phyloP scores from a whole-genome alignment of 2,113 vertebrate genomes.

The Urocitellus parryii region DNA sequence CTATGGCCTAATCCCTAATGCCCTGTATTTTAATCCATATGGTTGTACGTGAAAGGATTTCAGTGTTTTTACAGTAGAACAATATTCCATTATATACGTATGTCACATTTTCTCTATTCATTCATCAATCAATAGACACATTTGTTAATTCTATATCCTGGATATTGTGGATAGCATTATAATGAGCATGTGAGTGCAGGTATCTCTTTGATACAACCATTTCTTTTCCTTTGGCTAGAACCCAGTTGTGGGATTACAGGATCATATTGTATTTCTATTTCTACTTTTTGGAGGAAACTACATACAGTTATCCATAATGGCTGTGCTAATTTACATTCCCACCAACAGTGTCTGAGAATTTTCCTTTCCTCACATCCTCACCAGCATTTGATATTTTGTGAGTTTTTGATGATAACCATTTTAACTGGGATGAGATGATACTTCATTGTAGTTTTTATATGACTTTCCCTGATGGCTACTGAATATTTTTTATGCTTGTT shows the following conservation, averaged over 20 bases:
- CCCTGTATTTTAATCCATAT: no score
- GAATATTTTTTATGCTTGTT: no score
- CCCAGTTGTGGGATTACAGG: neutral
- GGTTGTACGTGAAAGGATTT: neutral
- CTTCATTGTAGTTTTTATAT: neutral
- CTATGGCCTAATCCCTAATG: no score
- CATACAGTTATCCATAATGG: neutral
- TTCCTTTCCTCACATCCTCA: no score
- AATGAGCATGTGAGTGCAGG: neutral
- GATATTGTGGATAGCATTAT: no score
- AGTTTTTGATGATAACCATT: no score
- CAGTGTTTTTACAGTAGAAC: neutral
- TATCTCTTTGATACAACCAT: neutral
- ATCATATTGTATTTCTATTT: neutral
- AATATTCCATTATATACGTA: neutral
- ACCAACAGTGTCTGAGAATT: no score
- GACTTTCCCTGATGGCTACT: neutral
- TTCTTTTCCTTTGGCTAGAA: neutral
- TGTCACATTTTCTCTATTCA: neutral
- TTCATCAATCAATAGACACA: neutral
- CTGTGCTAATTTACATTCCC: no score
- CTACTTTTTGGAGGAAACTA: neutral
- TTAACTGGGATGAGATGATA: no score
- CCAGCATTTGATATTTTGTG: no score
- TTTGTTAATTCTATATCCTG: neutral